Conservation (phyloP, 2,113 vertebrate genomes). For the Odobenus rosmarus region DNA sequence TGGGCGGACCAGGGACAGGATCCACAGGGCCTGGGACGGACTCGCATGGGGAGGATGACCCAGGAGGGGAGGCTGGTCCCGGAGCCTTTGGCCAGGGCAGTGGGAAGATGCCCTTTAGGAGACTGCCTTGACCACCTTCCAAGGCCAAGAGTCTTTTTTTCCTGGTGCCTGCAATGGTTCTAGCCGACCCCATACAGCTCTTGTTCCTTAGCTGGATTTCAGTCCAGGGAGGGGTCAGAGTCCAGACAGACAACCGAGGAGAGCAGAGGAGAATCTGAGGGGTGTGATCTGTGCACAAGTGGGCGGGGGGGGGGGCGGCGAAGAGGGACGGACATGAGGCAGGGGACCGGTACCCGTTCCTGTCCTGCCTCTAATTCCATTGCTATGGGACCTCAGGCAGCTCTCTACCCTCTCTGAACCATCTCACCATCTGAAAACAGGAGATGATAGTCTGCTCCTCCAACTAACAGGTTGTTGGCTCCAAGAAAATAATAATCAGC, state of each 20-base stretch:
- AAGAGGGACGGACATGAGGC: neutral
- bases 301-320: no score
- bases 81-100: neutral
- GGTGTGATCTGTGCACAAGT: fast-evolving
- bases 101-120: neutral
- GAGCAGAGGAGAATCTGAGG: neutral
- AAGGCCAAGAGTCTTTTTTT: neutral
- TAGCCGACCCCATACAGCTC: neutral
- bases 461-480: neutral
- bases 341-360: neutral
- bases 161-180: neutral
- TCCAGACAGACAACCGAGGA: neutral
- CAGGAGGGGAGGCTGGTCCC: no score
- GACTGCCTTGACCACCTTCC: neutral
- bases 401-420: neutral
- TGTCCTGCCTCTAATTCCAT: neutral
- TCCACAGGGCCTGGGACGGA: neutral
- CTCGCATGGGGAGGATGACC: fast-evolving
- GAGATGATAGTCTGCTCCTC: neutral
- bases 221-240: neutral
- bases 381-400: neutral
- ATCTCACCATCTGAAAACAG: neutral
- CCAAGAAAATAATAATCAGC: neutral
- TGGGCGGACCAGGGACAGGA: fast-evolving
- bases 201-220: neutral